Evolutionary conservation across 2,797 vertebrate genomes (phyloP), one percentile per base, ranked within the genome.

Genomic region (Onychomys leucogaster): DNA sequence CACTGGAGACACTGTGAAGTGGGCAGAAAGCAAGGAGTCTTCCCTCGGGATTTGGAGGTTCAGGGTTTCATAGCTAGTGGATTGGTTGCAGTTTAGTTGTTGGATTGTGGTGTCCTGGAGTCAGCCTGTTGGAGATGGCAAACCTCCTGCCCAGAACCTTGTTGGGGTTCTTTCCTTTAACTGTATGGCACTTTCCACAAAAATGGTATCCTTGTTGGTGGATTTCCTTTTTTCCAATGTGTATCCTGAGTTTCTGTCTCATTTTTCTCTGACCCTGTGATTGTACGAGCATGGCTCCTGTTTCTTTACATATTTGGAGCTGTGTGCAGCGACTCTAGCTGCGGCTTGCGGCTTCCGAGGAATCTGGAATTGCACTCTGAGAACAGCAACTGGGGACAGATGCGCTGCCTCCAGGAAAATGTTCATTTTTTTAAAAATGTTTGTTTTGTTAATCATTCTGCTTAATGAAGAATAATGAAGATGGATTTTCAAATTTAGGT

Each of bases 361-460:
- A 59, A 41, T 73, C 73, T 0, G n/a, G 61, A 73, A 23, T 41
- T 43, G 67, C 13, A 46, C 61, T 61, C 52, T 6, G 52, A 87
- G 25, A 43, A 27, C 49, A 5, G 67, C 3, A 32, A n/a, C 32
- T 10, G 13, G 57, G 73, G 43, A 29, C 96, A 97, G 96, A 89
- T 95, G 95, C 41, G 57, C 95, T 21, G 94, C 97, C 96, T 71
- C 37, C 57, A 96, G 97, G 96, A 97, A 77, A 89, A 93, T 57
- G 82, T 76, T 95, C 4, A 78, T 89, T 92, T 91, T 76, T 90
- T 84, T 80, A 7, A 12, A 84, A 59, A 55, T 96, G 95, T 98
- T 97, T 96, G 96, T 96, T 97, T 94, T 97, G 96, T 91, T 97
- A 95, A 97, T 96, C 95, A 61, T 96, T 89, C 94, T 85, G 94